Base-by-base conservation (phyloP, 2,113 vertebrate genomes). In the Oreochromis niloticus region DNA sequence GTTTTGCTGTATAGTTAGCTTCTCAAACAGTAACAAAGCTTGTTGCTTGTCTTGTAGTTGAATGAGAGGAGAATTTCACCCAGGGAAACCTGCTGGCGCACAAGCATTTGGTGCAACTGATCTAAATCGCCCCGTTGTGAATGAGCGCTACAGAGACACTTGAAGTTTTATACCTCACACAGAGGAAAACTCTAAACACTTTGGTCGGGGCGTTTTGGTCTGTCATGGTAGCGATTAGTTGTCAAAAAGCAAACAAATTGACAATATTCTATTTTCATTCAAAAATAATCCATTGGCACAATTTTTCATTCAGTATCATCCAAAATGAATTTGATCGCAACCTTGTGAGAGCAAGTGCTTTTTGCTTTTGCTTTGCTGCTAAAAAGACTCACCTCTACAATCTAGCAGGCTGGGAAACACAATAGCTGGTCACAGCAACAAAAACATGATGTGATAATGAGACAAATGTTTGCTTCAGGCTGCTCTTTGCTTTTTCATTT, bases 21-120 rank as follows among this genome's bases (percentile, higher is more conserved):
- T 95, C 86, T 93, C 82, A 93, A 94, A 94, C 66, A 80, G 87
- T 41, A 88, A 91, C 91, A 92, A 93, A 93, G 92, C 91, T 61
- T 87, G 86, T 85, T 93, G 93, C 90, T 92, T 50, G 85, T 91
- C 86, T 88, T 85, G 84, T 80, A 56, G 80, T 89, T 57, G 52
- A 90, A 91, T 93, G 91, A 85, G 87, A 90, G 85, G 79, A 57
- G 85, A 88, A 85, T 87, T 91, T 84, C 81, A 87, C 83, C 82
- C 82, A 80, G 73, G 80, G 66, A 90, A 91, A 94, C 93, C 87
- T 92, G 83, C 87, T 94, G 93, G 92, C 88, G 66, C 81, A 57
- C 78, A 89, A 59, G 80, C 16, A 81, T 88, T 88, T 87, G 81
- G 50, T 83, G 91, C 90, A 84, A 93, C 32, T 80, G 86, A 93